A percentile compares a stretch with the other conserved stretches of the same genome.
phyloP scores from a whole-genome alignment of 2,113 vertebrate genomes.

The Poicephalus gulielmi region DNA sequence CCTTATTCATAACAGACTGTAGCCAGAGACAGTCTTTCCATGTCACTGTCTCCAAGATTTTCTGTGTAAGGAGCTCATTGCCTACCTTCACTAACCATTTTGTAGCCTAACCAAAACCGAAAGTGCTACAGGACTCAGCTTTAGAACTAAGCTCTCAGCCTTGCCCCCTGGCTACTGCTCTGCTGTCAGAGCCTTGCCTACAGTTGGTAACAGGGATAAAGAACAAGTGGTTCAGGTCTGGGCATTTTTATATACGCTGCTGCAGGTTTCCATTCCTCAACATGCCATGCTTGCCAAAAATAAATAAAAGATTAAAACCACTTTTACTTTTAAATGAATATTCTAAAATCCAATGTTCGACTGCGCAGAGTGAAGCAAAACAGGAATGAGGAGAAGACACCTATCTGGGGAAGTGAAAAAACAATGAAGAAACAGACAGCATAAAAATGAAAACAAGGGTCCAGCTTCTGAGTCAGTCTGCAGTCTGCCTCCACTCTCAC shows the following conservation, averaged over 20 bases:
- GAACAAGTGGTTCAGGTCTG: not conserved
- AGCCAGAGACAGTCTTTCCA: not conserved
- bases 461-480: not conserved
- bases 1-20: not conserved
- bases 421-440: not conserved
- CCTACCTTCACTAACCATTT: not conserved
- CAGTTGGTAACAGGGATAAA: not conserved
- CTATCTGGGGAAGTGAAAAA: not conserved
- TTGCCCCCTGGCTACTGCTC: fast-evolving
- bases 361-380: fast-evolving
- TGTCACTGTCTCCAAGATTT: not conserved
- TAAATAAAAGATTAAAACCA: not conserved
- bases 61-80: not conserved
- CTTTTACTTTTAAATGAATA: not conserved
- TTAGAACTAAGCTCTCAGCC: not conserved
- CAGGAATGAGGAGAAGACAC: not conserved
- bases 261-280: not conserved
- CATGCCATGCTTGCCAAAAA: fast-evolving
- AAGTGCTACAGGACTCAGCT: not conserved
- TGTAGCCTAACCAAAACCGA: not conserved
- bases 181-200: not conserved
- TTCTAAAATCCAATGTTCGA: not conserved
- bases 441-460: not conserved
- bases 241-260: not conserved
- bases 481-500: not conserved